Evolutionary conservation across 1,140 invertebrate species (phyloP), one percentile per base, ranked within the genome.

Genomic region (Camponotus vicinus): DNA sequence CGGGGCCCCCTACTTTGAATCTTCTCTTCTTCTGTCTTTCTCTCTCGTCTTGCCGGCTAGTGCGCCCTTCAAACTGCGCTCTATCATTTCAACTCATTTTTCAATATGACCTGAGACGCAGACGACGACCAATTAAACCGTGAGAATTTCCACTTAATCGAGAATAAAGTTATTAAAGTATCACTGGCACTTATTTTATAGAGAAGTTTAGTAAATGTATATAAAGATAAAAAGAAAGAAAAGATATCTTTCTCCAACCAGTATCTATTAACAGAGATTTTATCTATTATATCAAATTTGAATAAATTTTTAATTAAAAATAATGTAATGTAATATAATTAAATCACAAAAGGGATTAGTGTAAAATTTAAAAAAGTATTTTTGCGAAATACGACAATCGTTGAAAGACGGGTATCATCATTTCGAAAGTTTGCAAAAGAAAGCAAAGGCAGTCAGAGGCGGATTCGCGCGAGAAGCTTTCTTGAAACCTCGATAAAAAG

Each of bases 11-110:
- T 85, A 34, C 75, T 37, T 59, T 64, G 45, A 70, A 32, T 78
- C 70, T 85, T 76, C 85, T 55, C 27, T 71, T 42, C 49, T 45
- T 76, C 84, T 45, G 18, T 71, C 42, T 57, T 40, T 89, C 86
- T 55, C 79, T 71, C 49, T 71, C 27, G 0, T 1, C 13, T 45
- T n/a, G 40, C 40, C 40, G 79, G 76, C 88, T 86, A 88, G 83
- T 91, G 55, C n/a, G 77, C 67, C 80, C 89, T 80, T 70, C 88
- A 89, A 89, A 92, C 91, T 92, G 89, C 87, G 89, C 93, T 93
- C 93, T 92, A 94, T 94, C 90, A 91, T 94, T 93, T 94, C 90
- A 93, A 94, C 88, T 93, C 91, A 93, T 93, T 94, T 93, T 93
- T 93, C 93, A 94, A 94, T 91, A 94, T 94, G 91, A 91, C 91